phyloP scores from a whole-genome alignment of 2,113 vertebrate species.

The Catharus fuscescens region DNA sequence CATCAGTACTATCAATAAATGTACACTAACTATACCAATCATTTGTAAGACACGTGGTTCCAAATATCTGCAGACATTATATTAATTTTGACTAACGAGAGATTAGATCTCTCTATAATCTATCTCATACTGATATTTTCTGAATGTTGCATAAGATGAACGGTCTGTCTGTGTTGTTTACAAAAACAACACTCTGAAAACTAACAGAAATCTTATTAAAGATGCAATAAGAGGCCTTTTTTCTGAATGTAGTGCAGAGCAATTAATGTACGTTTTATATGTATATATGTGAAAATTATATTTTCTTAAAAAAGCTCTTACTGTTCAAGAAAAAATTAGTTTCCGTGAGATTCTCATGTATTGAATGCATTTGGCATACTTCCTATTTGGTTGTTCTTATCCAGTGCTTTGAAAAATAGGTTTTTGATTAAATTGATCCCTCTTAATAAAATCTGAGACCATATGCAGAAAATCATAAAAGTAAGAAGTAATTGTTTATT shows the following conservation, averaged over 20 bases:
- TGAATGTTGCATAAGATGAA: background rate
- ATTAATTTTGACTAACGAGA: background rate
- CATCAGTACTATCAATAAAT: background rate
- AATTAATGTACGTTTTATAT: background rate
- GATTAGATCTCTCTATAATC: background rate
- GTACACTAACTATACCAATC: background rate
- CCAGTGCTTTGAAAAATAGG: background rate
- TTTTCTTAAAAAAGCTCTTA: background rate
- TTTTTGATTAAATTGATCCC: background rate
- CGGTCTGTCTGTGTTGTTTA: background rate
- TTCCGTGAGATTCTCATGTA: background rate
- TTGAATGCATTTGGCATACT: background rate
- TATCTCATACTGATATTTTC: background rate
- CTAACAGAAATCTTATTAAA: background rate
- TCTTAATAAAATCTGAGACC: background rate
- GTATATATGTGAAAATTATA: background rate
- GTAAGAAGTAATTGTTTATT: background rate
- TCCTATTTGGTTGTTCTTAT: background rate
- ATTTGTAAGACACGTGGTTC: background rate
- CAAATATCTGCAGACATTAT: background rate
- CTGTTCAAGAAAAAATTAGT: background rate
- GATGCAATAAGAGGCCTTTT: background rate
- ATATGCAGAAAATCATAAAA: background rate
- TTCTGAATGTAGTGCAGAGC: background rate
- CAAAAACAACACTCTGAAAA: background rate